Percentiles rank a stretch among this genome's conserved stretches.
These are phyloP conservation scores for Eledone cirrhosa DNA, from an alignment of 2,888 invertebrate species.

Conservation along the genomic window DNA sequence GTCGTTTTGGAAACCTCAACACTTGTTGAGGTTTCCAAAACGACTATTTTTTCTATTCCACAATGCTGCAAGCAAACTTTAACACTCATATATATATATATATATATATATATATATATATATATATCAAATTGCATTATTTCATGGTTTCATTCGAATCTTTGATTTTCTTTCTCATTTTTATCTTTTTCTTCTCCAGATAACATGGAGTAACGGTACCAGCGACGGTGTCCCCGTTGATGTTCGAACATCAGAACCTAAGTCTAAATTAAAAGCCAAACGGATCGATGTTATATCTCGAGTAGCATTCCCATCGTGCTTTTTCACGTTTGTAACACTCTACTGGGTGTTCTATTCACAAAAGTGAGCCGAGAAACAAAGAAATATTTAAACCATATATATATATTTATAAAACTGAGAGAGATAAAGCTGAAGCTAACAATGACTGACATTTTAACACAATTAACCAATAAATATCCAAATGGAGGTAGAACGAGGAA, in stretches of 20 bases:
- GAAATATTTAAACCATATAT: no score
- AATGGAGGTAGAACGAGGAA: background rate
- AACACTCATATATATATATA: no score
- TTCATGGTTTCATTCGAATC: no score
- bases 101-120: no score
- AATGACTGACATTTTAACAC: background rate
- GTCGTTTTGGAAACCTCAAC: no score
- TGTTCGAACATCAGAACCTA: slow-evolving; percentile 24
- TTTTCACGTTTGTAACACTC: slow-evolving; percentile 6
- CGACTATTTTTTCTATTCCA: no score
- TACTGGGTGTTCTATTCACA: slow-evolving; percentile 22
- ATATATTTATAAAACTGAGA: no score
- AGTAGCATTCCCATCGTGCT: slow-evolving; percentile 19
- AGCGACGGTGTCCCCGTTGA: slow-evolving; percentile 27
- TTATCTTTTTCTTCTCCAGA: background rate
- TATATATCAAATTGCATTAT: no score
- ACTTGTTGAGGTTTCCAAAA: no score
- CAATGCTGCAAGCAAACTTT: no score
- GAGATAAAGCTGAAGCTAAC: background rate
- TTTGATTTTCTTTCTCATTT: no score
- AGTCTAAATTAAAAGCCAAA: slow-evolving; percentile 23
- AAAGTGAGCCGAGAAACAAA: background rate
- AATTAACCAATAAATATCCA: background rate
- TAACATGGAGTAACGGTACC: slow-evolving; percentile 15
- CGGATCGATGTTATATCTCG: slow-evolving; percentile 27